A percentile compares a stretch with the other conserved stretches of the same genome.
Evolutionary conservation across 2,113 vertebrate genomes (phyloP).

Genomic region (Chloroceryle aenea): DNA sequence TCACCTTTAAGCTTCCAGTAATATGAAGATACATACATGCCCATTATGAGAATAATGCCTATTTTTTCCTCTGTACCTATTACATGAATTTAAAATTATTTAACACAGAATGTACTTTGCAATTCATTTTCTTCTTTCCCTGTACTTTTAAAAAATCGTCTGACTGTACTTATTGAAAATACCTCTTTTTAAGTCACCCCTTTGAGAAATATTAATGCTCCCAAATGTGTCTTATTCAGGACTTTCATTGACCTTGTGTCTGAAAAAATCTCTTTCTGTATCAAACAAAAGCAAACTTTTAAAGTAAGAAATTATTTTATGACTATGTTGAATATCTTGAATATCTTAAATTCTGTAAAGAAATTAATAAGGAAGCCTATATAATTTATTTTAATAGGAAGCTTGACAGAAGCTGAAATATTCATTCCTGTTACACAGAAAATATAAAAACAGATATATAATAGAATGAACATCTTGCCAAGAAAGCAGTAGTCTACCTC

Average conservation of each 20-base stretch:
- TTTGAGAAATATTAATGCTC: constrained; percentile 1
- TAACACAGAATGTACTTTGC: not conserved
- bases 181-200: not conserved
- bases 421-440: not conserved
- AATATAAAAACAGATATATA: not conserved
- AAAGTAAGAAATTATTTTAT: not conserved
- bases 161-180: not conserved
- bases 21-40: not conserved
- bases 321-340: not conserved
- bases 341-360: not conserved
- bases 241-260: not conserved
- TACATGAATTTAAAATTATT: not conserved
- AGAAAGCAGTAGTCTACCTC: not conserved
- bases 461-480: not conserved
- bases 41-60: not conserved
- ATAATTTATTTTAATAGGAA: not conserved
- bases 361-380: not conserved
- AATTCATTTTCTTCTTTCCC: not conserved
- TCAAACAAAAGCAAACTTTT: not conserved
- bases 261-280: constrained; percentile 5
- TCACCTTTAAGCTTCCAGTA: not conserved
- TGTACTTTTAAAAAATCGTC: not conserved
- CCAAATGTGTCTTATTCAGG: not conserved
- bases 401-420: not conserved
- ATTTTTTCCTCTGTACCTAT: not conserved